Percentiles rank a stretch among this genome's conserved stretches.
These are phyloP conservation scores for Diplodus sargus DNA, from an alignment of 2,797 vertebrate genomes.

Conservation along the genomic window DNA sequence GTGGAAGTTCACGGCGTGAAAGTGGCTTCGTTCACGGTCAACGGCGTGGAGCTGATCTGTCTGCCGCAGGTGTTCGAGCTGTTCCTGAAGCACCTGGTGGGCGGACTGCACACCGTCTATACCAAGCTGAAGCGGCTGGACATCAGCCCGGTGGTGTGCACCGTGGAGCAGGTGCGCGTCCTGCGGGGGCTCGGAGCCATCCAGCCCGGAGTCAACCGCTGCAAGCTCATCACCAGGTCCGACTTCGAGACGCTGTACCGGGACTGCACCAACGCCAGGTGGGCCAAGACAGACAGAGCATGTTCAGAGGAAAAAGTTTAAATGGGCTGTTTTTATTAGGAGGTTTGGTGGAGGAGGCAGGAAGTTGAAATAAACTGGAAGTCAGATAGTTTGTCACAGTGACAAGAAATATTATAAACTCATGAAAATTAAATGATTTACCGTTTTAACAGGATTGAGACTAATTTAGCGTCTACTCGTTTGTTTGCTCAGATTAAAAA, in stretches of 20 bases:
- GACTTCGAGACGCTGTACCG: conserved; percentile 96
- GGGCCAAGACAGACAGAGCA: conserved; percentile 47
- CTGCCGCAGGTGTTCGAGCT: conserved; percentile 95
- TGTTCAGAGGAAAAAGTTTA: neutral
- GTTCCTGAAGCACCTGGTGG: conserved; percentile 95
- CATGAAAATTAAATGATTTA: neutral
- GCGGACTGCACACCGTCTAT: conserved; percentile 95
- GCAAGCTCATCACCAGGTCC: conserved; percentile 94
- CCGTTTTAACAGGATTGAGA: too few relatives aligned
- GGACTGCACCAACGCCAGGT: conserved; percentile 96
- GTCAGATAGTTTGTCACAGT: too few relatives aligned
- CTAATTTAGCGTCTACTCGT: too few relatives aligned
- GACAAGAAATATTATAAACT: neutral
- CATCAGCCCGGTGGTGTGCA: conserved; percentile 95
- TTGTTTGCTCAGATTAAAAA: too few relatives aligned
- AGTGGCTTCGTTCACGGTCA: conserved; percentile 95
- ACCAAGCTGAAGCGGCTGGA: conserved; percentile 96
- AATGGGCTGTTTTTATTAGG: neutral
- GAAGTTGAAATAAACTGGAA: too few relatives aligned
- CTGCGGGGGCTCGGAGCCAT: conserved; percentile 94
- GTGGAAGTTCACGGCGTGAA: conserved; percentile 93
- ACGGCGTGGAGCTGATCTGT: conserved; percentile 93
- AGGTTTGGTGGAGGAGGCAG: neutral
- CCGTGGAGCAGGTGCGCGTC: conserved; percentile 95
- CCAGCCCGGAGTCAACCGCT: conserved; percentile 95